phyloP scores from a whole-genome alignment of 2,888 invertebrate genomes.

The Eupithecia insigniata region DNA sequence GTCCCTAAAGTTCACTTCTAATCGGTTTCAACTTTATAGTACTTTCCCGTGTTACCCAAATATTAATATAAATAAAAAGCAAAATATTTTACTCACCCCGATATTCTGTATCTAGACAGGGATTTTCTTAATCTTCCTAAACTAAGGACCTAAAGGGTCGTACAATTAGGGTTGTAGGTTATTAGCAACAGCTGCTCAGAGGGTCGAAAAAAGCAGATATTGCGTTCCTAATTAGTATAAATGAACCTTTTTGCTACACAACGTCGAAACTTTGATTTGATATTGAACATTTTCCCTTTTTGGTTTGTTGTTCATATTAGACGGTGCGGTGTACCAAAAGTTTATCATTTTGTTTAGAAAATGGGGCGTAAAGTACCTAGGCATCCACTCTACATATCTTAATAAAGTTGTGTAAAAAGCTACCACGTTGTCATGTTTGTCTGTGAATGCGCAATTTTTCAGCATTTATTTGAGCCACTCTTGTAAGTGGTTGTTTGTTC shows the following conservation, averaged over 20 bases:
- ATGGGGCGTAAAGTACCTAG: neutral
- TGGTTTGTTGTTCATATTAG: neutral
- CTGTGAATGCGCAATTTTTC: neutral
- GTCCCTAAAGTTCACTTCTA: neutral
- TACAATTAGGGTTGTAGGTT: constrained; percentile 33
- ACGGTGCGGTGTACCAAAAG: neutral
- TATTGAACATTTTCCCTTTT: neutral
- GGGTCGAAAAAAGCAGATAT: constrained; percentile 31
- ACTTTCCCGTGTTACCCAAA: neutral
- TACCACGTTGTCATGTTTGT: neutral
- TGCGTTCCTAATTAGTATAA: constrained; percentile 32
- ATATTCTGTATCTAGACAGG: constrained; percentile 25
- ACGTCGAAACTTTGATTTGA: neutral
- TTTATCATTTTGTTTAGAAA: neutral
- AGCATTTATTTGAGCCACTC: neutral
- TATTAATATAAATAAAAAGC: neutral
- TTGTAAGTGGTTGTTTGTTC: neutral
- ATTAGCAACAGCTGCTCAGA: constrained; percentile 40
- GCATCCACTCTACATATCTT: neutral
- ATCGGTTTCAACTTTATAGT: neutral
- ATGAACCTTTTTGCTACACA: constrained; percentile 19
- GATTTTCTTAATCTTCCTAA: constrained; percentile 32
- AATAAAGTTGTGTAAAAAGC: neutral
- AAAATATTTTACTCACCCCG: neutral
- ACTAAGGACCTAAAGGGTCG: no score